Evolutionary conservation across 2,797 vertebrate genomes (phyloP).

Genomic region (Hafferia zeledoni): DNA sequence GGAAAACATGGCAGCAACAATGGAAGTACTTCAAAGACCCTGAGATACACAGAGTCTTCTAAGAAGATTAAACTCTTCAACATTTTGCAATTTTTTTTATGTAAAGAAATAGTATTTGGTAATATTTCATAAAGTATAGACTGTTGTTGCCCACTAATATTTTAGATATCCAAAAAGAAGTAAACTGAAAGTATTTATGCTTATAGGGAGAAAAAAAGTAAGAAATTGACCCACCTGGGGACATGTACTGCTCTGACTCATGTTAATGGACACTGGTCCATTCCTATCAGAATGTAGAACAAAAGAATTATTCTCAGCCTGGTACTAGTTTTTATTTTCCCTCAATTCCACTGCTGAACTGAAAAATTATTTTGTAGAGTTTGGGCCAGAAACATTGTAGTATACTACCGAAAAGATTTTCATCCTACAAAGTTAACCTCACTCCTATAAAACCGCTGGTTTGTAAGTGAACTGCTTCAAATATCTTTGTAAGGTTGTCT

Average conservation of each 20-base stretch:
- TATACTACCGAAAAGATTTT: not conserved
- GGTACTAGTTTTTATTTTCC: not conserved
- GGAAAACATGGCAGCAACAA: not conserved
- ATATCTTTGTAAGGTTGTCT: not conserved
- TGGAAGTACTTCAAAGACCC: not conserved
- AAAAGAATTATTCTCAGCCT: not conserved
- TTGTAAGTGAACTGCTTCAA: not conserved
- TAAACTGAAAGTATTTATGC: not conserved
- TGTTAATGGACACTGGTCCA: not conserved
- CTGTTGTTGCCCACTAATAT: not conserved
- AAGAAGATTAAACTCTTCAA: not conserved
- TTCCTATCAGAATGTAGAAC: not conserved
- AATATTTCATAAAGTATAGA: not conserved
- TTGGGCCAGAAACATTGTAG: not conserved
- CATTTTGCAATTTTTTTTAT: not conserved
- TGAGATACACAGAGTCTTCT: not conserved
- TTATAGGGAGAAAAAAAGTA: not conserved
- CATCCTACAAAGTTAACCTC: not conserved
- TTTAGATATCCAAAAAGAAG: not conserved
- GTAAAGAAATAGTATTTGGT: not conserved
- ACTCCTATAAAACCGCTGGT: not conserved
- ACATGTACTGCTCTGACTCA: fast-evolving
- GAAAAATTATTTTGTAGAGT: not conserved
- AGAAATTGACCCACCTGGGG: not conserved
- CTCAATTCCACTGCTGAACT: not conserved